Evolutionary conservation across 2,888 invertebrate species (phyloP), one percentile per base, ranked within the genome.

Genomic region (Blastobasis adustella): DNA sequence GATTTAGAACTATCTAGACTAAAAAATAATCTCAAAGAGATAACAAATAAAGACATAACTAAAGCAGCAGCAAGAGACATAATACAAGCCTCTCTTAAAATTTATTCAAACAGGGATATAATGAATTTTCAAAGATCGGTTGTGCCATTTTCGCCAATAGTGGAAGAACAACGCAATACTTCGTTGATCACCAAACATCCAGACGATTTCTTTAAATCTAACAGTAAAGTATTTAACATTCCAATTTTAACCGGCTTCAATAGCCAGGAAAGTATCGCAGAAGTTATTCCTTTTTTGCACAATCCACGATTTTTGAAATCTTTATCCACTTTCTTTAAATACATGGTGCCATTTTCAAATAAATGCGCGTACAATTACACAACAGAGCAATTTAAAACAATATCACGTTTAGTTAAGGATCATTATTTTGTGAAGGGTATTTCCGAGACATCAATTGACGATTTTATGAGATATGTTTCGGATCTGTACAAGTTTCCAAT

Each of bases 161-260:
- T 79, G 39, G 85, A 82, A 62, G 57, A 44, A 0, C 55, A 69
- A 51, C 69, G 73, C 3, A 75, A 67, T 37, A 61, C 57, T 9
- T 74, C 83, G 0, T 57, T 87, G 45, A 47, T 87, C 42, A 65
- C 57, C 4, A 62, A 57, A 41, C 54, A 56, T 8, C 71, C 76
- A 4, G 59, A 67, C 6, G 59, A 75, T 7, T 64, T 73, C 49
- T 63, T 66, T 42, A 56, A 57, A n/a, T 57, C 53, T 6, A 51
- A 56, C 49, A 54, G 53, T 10, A 54, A 59, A 37, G 54, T 63
- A 37, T 54, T 59, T 5, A 62, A 58, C 41, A 77, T 83, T 53
- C 83, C 88, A 8, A 71, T 89, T 44, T 65, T 90, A 46, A 74
- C 88, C n/a, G 90, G 90, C 43, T 89, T 83, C 52, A 89, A 82